Percentiles rank a stretch among this genome's conserved stretches.
Conservation (phyloP, 2,888 invertebrate genomes). For the Unio pictorum region DNA sequence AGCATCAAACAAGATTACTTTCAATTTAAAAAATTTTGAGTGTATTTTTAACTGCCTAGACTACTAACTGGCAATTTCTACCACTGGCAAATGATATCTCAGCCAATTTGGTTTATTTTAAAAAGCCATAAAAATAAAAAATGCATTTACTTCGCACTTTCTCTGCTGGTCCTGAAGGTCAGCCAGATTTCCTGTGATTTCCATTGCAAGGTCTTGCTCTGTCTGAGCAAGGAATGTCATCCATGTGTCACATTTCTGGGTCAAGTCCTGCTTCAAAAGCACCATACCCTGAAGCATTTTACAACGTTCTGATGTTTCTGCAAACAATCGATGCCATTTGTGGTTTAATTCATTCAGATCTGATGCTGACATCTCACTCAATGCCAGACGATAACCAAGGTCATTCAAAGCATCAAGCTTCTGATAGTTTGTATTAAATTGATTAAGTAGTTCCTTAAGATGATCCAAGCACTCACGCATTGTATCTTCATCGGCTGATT, state of each 20-base stretch:
- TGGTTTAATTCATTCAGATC: conserved; percentile 61
- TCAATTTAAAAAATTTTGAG: too few relatives aligned
- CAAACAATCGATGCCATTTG: conserved; percentile 57
- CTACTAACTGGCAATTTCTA: too few relatives aligned
- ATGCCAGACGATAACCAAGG: conserved; percentile 62
- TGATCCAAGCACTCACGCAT: conserved; percentile 48
- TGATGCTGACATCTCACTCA: conserved; percentile 53
- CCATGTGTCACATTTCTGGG: conserved; percentile 67
- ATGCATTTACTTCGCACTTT: conserved; percentile 58
- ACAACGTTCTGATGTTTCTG: conserved; percentile 52
- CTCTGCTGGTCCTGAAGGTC: conserved; percentile 62
- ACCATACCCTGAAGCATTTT: conserved; percentile 58
- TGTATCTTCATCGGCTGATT: conserved; percentile 52
- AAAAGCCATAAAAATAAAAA: background rate
- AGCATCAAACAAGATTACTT: too few relatives aligned
- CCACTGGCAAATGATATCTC: too few relatives aligned
- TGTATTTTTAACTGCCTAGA: too few relatives aligned
- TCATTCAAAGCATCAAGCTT: conserved; percentile 64
- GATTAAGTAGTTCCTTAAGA: conserved; percentile 51
- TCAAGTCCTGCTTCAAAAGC: conserved; percentile 65
- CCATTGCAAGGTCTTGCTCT: conserved; percentile 61
- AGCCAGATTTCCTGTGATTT: conserved; percentile 61
- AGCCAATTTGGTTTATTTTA: background rate
- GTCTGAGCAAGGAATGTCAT: conserved; percentile 65
- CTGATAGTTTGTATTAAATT: conserved; percentile 55